A percentile compares a stretch with the other conserved stretches of the same genome.
Evolutionary conservation across 2,113 vertebrate species (phyloP).

Genomic region (Zosterops hypoxanthus): DNA sequence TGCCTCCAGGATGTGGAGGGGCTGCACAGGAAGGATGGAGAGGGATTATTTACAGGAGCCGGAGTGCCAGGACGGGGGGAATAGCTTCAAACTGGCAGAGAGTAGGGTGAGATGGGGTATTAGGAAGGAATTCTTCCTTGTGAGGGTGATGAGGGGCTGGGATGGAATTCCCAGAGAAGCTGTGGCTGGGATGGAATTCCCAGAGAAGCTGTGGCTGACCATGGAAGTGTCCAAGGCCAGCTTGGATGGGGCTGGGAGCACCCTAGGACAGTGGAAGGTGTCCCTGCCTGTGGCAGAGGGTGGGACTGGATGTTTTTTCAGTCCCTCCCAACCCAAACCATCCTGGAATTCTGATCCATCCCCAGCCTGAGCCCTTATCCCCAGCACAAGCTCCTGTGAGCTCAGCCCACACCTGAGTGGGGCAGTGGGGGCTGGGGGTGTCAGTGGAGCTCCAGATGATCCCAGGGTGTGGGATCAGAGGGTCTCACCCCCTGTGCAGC

Average conservation of each 20-base stretch:
- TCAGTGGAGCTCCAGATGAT: not conserved
- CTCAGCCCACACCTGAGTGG: not conserved
- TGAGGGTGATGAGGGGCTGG: not conserved
- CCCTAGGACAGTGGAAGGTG: fast-evolving
- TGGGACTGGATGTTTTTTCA: fast-evolving
- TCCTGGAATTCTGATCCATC: not conserved
- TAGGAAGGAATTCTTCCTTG: not conserved
- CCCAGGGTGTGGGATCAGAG: fast-evolving
- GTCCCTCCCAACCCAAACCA: not conserved
- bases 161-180: not conserved
- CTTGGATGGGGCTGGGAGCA: fast-evolving
- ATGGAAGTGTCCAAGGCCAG: not conserved
- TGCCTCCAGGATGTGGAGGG: not conserved
- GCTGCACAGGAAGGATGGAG: not conserved
- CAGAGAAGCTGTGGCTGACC: not conserved
- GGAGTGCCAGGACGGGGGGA: not conserved
- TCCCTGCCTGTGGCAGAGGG: not conserved
- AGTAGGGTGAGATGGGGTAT: not conserved
- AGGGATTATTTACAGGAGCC: not conserved
- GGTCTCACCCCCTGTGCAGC: not conserved
- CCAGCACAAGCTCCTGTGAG: not conserved
- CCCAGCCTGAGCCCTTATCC: not conserved
- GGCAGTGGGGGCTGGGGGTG: not conserved
- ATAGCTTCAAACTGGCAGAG: not conserved
- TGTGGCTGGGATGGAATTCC: too few relatives aligned